phyloP scores from a whole-genome alignment of 2,888 invertebrate species.

The Synergus itoensis region DNA sequence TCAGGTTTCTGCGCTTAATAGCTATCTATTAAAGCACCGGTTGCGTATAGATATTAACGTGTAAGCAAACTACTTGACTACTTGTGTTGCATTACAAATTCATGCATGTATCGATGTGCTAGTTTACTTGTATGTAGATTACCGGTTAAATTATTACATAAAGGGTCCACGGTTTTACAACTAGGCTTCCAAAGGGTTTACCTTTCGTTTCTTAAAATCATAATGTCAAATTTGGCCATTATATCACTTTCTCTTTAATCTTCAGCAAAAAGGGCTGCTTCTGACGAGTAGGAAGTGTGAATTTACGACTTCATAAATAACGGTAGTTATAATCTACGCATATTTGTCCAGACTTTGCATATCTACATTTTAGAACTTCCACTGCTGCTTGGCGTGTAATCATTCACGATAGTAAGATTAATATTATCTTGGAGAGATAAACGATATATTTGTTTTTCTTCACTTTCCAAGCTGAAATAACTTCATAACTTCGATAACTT shows the following conservation, averaged over 20 bases:
- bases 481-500: not conserved
- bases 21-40: not conserved
- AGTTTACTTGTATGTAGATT: not conserved
- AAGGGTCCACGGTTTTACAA: too few species aligned
- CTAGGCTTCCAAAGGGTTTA: too few species aligned
- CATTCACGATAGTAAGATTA: not conserved
- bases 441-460: not conserved
- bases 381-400: not conserved
- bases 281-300: not conserved
- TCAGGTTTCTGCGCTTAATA: not conserved
- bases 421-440: not conserved
- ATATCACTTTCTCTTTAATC: constrained; percentile 1
- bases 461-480: not conserved
- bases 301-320: constrained; percentile 13
- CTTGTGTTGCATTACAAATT: not conserved
- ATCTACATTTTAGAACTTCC: constrained; percentile 18
- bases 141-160: not conserved
- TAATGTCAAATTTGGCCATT: not conserved
- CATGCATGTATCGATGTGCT: not conserved
- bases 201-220: too few species aligned
- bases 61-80: not conserved
- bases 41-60: not conserved
- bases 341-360: constrained; percentile 37
- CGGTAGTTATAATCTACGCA: constrained; percentile 17
- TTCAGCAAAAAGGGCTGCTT: constrained; percentile 9